Percentiles rank a stretch among this genome's conserved stretches.
Conservation (phyloP, 2,797 vertebrate species). For the Setipinna tenuifilis region DNA sequence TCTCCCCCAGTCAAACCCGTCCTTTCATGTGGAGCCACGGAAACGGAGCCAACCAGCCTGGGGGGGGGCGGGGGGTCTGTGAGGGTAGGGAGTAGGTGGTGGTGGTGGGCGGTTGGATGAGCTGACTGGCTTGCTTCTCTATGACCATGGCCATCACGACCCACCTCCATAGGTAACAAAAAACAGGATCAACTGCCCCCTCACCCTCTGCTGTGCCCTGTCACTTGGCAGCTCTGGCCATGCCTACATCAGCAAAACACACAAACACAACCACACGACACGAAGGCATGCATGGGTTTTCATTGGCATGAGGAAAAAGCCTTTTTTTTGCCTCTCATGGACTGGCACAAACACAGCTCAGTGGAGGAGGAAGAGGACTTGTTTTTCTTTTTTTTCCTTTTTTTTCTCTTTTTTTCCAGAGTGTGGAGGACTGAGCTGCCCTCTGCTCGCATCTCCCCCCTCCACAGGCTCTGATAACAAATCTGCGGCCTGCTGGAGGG, state of each 20-base stretch:
- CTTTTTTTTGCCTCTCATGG: neutral
- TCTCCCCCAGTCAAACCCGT: constrained; percentile 64
- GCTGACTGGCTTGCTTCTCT: neutral
- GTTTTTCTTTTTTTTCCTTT: neutral
- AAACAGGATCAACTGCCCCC: constrained; percentile 36
- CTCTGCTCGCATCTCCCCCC: neutral
- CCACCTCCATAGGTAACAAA: constrained; percentile 45
- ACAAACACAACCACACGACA: neutral
- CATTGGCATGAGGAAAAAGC: neutral
- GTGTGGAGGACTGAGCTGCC: neutral
- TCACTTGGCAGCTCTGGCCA: neutral
- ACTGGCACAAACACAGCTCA: neutral
- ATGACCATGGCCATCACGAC: constrained; percentile 9
- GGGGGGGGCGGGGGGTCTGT: constrained; percentile 22
- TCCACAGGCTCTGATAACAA: constrained; percentile 29
- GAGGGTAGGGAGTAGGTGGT: neutral
- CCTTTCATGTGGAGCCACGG: constrained; percentile 68
- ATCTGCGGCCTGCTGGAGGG: constrained; percentile 31
- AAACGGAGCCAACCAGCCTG: constrained; percentile 53
- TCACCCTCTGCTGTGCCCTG: constrained; percentile 38
- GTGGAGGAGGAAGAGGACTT: neutral
- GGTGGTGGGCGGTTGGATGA: neutral
- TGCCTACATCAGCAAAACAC: neutral
- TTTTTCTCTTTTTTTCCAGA: neutral
- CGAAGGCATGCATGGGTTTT: neutral